phyloP scores from a whole-genome alignment of 1,140 invertebrate species.

The Lasaia peninsularis region DNA sequence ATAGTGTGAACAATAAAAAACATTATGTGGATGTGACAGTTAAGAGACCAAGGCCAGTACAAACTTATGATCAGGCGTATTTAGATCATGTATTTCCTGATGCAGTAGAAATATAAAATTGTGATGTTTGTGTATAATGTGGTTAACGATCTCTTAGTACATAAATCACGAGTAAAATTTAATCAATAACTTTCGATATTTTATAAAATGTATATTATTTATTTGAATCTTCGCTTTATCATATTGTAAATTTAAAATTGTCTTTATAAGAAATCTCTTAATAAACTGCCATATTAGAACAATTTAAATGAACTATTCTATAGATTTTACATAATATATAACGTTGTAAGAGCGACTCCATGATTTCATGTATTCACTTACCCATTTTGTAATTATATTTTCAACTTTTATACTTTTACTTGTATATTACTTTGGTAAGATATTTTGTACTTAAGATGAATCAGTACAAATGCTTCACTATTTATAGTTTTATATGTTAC shows the following conservation, averaged over 20 bases:
- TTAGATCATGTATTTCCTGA: constrained; percentile 74
- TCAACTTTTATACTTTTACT: background rate
- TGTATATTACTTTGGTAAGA: background rate
- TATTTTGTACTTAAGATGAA: constrained; percentile 6
- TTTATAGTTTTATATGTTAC: constrained; percentile 46
- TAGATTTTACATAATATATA: constrained; percentile 1
- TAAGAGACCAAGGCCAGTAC: constrained; percentile 65
- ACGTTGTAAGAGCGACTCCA: background rate
- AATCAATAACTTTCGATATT: constrained; percentile 4
- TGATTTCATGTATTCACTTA: background rate
- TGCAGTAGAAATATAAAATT: constrained; percentile 67
- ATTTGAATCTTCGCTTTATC: constrained; percentile 5
- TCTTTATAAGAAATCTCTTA: constrained; percentile 11
- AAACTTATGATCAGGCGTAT: constrained; percentile 71
- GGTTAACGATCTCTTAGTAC: constrained; percentile 48
- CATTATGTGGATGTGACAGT: constrained; percentile 37
- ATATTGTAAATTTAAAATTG: constrained; percentile 2
- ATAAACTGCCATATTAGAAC: constrained; percentile 15
- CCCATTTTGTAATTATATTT: background rate
- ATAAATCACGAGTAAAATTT: constrained; percentile 16
- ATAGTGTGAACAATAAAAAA: constrained; percentile 37
- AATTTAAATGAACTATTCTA: constrained; percentile 5
- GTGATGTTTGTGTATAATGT: constrained; percentile 15
- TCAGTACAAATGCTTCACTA: background rate
- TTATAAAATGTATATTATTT: constrained; percentile 6